Percentiles rank a stretch among this genome's conserved stretches.
Evolutionary conservation across 2,888 invertebrate genomes (phyloP).

Genomic region (Auanema sp.): DNA sequence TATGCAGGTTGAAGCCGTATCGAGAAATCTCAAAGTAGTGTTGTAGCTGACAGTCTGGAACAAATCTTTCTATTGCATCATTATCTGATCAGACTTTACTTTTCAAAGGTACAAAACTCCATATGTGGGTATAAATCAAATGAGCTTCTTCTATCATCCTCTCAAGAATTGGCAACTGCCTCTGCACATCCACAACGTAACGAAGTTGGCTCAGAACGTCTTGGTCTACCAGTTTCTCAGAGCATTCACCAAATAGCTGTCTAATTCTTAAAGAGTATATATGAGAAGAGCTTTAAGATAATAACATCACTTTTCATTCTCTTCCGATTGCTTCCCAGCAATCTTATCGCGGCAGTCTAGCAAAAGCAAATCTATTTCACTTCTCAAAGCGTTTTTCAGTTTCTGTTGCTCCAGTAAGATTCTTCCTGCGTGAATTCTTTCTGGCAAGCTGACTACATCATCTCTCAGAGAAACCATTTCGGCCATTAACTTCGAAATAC

Average conservation of each 20-base stretch:
- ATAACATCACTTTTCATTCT: too few species aligned
- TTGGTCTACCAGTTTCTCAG: conserved; percentile 31
- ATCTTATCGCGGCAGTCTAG: too few species aligned
- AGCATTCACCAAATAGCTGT: conserved; percentile 28
- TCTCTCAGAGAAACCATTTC: too few species aligned
- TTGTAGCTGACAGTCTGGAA: conserved; percentile 35
- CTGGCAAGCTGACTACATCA: too few species aligned
- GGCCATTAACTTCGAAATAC: too few species aligned
- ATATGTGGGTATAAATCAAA: conserved; percentile 19
- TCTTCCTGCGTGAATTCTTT: too few species aligned
- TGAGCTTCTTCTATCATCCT: conserved; percentile 22
- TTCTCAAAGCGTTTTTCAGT: too few species aligned
- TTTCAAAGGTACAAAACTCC: not conserved
- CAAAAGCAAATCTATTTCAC: too few species aligned
- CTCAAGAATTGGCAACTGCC: conserved; percentile 21
- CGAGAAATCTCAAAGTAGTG: conserved; percentile 42
- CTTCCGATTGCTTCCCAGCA: too few species aligned
- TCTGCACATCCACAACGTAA: conserved; percentile 26
- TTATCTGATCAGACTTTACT: not conserved
- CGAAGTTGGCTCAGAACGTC: conserved; percentile 39
- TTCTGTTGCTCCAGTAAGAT: too few species aligned
- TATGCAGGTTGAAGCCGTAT: conserved; percentile 30
- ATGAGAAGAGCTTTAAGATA: too few species aligned
- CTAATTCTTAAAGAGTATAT: conserved; percentile 25
- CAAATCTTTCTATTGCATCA: too few species aligned